Conservation (phyloP, 2,888 invertebrate genomes). For the Disparrhopalites patrizii region DNA sequence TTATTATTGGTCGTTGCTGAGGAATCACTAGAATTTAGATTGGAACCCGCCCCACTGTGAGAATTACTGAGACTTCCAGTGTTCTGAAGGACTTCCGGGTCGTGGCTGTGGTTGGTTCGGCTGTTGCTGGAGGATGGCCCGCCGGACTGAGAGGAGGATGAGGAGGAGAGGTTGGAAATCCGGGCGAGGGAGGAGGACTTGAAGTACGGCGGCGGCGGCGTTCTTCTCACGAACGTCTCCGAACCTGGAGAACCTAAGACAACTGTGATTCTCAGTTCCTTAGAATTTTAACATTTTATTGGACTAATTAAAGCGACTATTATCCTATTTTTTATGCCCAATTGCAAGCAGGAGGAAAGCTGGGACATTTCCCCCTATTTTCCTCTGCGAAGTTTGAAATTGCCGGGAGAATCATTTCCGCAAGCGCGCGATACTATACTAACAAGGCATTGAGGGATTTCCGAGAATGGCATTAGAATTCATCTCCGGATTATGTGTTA, state of each 20-base stretch:
- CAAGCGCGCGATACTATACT: too few relatives aligned
- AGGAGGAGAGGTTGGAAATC: neutral
- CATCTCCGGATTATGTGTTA: too few relatives aligned
- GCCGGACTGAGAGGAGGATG: neutral
- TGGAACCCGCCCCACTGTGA: neutral
- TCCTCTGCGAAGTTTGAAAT: too few relatives aligned
- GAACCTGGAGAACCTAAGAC: slow-evolving; percentile 54
- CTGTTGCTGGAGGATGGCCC: slow-evolving; percentile 7
- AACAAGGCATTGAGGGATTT: too few relatives aligned
- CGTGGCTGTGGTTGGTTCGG: slow-evolving; percentile 8
- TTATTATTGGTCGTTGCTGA: slow-evolving; percentile 12
- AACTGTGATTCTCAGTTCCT: slow-evolving; percentile 28
- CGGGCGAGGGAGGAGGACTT: slow-evolving; percentile 54
- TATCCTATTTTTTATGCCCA: too few relatives aligned
- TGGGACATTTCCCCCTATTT: too few relatives aligned
- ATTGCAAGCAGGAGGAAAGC: too few relatives aligned
- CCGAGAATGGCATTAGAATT: too few relatives aligned
- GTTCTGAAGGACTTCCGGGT: neutral
- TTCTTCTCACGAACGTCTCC: slow-evolving; percentile 61
- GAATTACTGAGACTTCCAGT: slow-evolving; percentile 13
- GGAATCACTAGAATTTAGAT: slow-evolving; percentile 30
- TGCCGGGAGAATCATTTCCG: too few relatives aligned
- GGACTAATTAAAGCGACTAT: too few relatives aligned
- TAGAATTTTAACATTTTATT: slow-evolving; percentile 20
- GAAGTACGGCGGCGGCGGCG: slow-evolving; percentile 74